Evolutionary conservation across 1,140 invertebrate genomes (phyloP).

Genomic region (Carposina sasakii): DNA sequence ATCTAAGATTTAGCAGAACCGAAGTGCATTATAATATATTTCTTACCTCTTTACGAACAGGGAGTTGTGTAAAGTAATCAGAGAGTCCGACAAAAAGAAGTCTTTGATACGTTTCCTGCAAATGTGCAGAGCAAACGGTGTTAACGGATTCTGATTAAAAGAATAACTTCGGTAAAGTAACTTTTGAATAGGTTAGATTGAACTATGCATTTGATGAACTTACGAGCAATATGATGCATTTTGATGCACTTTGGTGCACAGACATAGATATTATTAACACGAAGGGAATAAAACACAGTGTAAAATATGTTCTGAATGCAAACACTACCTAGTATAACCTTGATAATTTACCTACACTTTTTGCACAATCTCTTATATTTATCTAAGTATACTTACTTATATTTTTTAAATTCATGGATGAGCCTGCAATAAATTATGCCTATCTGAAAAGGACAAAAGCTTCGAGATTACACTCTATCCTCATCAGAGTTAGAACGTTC

Average conservation of each 20-base stretch:
- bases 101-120: conserved; percentile 58
- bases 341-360: no score
- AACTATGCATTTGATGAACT: no score
- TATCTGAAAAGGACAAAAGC: no score
- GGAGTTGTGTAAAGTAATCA: conserved; percentile 57
- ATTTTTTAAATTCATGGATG: no score
- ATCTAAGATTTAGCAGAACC: no score
- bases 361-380: no score
- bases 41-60: conserved; percentile 52
- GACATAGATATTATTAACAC: conserved; percentile 1
- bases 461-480: no score
- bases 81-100: conserved; percentile 59
- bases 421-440: no score
- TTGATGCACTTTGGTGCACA: conserved; percentile 31
- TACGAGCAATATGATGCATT: conserved; percentile 32
- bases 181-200: no score
- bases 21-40: conserved; percentile 38
- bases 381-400: no score
- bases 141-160: conserved; percentile 47
- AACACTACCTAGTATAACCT: no score
- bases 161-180: conserved; percentile 55
- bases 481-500: no score
- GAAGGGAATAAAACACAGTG: not conserved
- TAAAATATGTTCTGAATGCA: conserved; percentile 44
- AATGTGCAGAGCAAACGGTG: conserved; percentile 47